Percentiles rank a stretch among this genome's conserved stretches.
Conservation (phyloP, 2,797 vertebrate species). For the Danio jaintianensis region DNA sequence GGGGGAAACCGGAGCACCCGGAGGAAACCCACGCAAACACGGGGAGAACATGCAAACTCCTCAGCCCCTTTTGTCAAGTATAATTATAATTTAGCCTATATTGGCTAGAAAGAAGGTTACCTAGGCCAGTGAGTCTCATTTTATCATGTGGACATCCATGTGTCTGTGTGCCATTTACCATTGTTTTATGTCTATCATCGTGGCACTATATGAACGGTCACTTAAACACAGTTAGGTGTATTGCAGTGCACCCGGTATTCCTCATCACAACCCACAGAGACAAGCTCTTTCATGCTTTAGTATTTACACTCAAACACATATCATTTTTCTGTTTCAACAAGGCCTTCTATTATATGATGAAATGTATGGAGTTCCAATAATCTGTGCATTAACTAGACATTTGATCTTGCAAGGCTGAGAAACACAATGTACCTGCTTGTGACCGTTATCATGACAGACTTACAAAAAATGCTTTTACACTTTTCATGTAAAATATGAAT, state of each 20-base stretch:
- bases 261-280: neutral
- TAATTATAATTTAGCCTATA: no score
- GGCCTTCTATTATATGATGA: neutral
- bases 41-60: no score
- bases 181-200: neutral
- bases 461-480: conserved; percentile 45
- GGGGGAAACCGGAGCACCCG: no score
- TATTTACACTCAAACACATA: neutral
- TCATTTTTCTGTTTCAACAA: neutral
- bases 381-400: conserved; percentile 54
- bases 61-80: no score
- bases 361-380: conserved; percentile 10
- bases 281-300: neutral
- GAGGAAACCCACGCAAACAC: no score
- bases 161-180: no score
- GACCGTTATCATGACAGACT: conserved; percentile 36
- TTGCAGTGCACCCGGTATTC: neutral
- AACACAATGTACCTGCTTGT: conserved; percentile 39
- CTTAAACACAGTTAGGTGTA: conserved; percentile 2
- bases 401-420: conserved; percentile 47
- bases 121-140: no score
- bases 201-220: neutral
- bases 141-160: no score
- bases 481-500: conserved; percentile 50
- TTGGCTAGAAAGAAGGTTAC: no score